Percentiles rank a stretch among this genome's conserved stretches.
Conservation (phyloP, 2,888 invertebrate genomes). For the Rhyacophila evoluta region DNA sequence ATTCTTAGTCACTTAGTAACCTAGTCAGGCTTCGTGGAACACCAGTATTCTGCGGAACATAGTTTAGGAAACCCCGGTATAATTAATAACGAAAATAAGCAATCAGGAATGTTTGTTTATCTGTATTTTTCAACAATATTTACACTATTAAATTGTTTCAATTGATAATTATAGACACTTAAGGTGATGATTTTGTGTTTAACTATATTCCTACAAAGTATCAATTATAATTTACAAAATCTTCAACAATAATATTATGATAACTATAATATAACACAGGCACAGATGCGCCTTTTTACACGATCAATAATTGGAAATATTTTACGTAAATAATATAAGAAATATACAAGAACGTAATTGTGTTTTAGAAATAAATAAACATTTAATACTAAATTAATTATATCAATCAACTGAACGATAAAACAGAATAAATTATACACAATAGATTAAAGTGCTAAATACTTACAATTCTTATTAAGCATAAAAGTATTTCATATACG, state of each 20-base stretch:
- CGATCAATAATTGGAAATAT: too few relatives aligned
- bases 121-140: constrained; percentile 6
- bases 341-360: not conserved
- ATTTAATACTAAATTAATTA: not conserved
- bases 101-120: not conserved
- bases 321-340: not conserved
- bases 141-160: too few relatives aligned
- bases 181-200: not conserved
- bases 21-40: too few relatives aligned
- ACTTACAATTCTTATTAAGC: too few relatives aligned
- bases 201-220: not conserved
- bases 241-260: constrained; percentile 17
- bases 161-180: too few relatives aligned
- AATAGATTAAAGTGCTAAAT: too few relatives aligned
- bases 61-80: too few relatives aligned
- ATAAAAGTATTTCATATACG: too few relatives aligned
- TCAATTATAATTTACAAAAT: constrained; percentile 22
- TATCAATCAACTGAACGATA: not conserved
- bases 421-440: not conserved
- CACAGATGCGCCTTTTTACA: too few relatives aligned
- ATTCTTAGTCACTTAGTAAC: too few relatives aligned
- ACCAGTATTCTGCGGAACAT: too few relatives aligned
- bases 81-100: too few relatives aligned
- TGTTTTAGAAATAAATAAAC: not conserved
- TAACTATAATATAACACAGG: not conserved